These are phyloP conservation scores for Orussus abietinus DNA, from an alignment of 1,140 invertebrate genomes.

Conservation along the genomic window DNA sequence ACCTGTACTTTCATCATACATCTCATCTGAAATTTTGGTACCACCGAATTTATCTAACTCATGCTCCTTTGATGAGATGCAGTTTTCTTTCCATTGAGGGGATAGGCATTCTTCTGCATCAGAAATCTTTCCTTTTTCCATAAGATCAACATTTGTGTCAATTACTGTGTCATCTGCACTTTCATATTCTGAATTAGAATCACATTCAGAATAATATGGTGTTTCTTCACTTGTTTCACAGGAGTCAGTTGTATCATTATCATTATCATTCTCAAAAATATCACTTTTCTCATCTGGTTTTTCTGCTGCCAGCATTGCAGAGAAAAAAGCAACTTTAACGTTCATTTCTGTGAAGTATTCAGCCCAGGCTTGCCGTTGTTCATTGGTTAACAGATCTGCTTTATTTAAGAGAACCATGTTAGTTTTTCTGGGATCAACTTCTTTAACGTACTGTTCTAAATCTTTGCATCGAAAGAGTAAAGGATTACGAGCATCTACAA, in stretches of 20 bases:
- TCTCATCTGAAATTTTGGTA: too few species aligned
- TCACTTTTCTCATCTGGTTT: slow-evolving; percentile 24
- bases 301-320: slow-evolving; percentile 63
- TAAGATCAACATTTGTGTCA: too few species aligned
- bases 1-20: slow-evolving; percentile 17
- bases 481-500: slow-evolving; percentile 96
- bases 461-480: slow-evolving; percentile 91
- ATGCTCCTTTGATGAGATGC: too few species aligned
- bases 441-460: slow-evolving; percentile 89
- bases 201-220: slow-evolving; percentile 24
- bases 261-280: slow-evolving; percentile 28
- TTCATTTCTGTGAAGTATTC: slow-evolving; percentile 75
- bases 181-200: slow-evolving; percentile 34
- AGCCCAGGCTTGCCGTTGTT: slow-evolving; percentile 82
- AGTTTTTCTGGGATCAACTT: slow-evolving; percentile 72
- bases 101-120: too few species aligned
- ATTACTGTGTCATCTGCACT: slow-evolving; percentile 46
- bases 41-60: too few species aligned
- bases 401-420: slow-evolving; percentile 94
- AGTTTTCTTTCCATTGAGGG: too few species aligned
- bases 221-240: slow-evolving; percentile 20
- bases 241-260: slow-evolving; percentile 17
- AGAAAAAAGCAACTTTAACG: slow-evolving; percentile 79
- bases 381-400: slow-evolving; percentile 84
- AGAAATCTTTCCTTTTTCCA: too few species aligned